phyloP scores from a whole-genome alignment of 2,113 vertebrate species.

The Psittacula cyanocephala region DNA sequence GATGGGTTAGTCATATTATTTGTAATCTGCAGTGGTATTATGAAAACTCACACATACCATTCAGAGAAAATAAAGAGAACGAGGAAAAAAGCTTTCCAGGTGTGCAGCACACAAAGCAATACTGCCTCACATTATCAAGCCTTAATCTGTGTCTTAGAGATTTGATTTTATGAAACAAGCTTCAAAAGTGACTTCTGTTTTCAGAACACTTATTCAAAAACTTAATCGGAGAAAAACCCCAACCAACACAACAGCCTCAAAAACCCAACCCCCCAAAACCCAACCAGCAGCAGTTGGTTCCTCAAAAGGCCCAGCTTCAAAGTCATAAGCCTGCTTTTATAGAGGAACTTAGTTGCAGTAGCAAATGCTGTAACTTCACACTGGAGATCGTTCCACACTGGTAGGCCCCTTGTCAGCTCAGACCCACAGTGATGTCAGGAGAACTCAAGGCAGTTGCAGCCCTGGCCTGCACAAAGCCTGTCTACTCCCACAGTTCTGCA shows the following conservation, averaged over 20 bases:
- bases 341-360: not conserved
- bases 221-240: not conserved
- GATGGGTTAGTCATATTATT: not conserved
- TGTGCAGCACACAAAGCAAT: not conserved
- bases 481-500: not conserved
- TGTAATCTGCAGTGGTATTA: not conserved
- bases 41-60: not conserved
- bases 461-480: accelerated
- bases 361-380: accelerated
- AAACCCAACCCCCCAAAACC: not conserved
- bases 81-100: not conserved
- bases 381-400: accelerated
- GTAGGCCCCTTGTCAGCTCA: not conserved
- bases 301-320: not conserved
- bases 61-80: not conserved
- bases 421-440: not conserved
- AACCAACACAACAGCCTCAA: not conserved
- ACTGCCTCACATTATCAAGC: not conserved
- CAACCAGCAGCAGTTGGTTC: not conserved
- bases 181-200: not conserved
- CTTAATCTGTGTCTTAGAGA: not conserved
- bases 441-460: not conserved
- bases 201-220: not conserved
- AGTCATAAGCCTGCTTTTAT: not conserved
- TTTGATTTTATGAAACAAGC: not conserved